Evolutionary conservation across 2,797 vertebrate species (phyloP), one percentile per base, ranked within the genome.

Genomic region (Cynodonichthys magdalenae): DNA sequence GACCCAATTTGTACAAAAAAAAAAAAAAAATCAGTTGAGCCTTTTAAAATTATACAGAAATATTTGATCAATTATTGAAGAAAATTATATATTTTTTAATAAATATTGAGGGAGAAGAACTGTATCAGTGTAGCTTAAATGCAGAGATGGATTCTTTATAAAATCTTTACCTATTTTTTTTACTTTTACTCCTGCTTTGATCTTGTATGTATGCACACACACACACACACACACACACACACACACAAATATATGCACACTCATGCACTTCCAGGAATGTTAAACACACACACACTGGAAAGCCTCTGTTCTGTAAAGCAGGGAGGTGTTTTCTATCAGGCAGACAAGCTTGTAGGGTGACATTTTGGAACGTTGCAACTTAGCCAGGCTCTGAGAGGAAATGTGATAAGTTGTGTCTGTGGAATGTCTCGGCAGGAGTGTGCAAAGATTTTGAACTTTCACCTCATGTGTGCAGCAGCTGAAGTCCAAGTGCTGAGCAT

Each of bases 361-460:
- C 77, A 83, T 86, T 83, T 86, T 81, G 63, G 55, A 79, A 52
- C 66, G 69, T 56, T 50, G 51, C 18, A 77, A 69, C 59, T 84
- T 29, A 20, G 66, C 69, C 41, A 44, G 53, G 57, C 63, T 84
- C 67, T 86, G 72, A 86, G 77, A 79, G 74, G 68, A 84, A 83
- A 83, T 64, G 77, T 81, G 80, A 85, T 81, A 72, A 81, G 74
- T 75, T 72, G 64, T 76, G 69, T 71, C 71, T 75, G 70, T 73
- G 82, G 81, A 89, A 85, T 86, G 83, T 79, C 69, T 87, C 67
- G 50, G 52, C 64, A 72, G 71, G 71, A 79, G 66, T 72, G 64
- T 62, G 77, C 59, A 74, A 46, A 51, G 57, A 69, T 63, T 70
- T 47, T 71, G 45, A 85, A 74, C 79, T 77, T 44, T 77, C 57